Conservation (phyloP, 2,888 invertebrate genomes). For the Mayetiola destructor region DNA sequence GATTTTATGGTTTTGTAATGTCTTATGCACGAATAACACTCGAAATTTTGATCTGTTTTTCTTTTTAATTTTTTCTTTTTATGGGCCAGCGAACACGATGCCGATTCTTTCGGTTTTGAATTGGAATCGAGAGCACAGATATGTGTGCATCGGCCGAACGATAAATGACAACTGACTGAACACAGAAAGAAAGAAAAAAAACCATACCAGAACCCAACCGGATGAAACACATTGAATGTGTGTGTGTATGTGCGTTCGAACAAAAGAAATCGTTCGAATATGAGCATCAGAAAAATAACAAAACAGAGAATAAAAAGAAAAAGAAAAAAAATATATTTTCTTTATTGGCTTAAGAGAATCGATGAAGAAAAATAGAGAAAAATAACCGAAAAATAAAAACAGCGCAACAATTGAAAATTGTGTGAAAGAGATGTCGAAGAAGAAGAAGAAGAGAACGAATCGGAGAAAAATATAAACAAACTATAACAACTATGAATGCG, state of each 20-base stretch:
- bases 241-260: too few species aligned
- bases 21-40: constrained; percentile 3
- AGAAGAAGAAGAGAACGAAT: too few species aligned
- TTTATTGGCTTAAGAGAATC: not conserved
- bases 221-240: constrained; percentile 12
- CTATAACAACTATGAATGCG: constrained; percentile 8
- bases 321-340: too few species aligned
- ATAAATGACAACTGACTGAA: not conserved
- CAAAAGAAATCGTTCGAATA: not conserved
- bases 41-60: not conserved
- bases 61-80: too few species aligned
- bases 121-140: too few species aligned
- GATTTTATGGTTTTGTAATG: constrained; percentile 9
- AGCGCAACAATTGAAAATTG: constrained; percentile 4
- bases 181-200: not conserved
- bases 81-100: too few species aligned
- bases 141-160: not conserved
- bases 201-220: constrained; percentile 4
- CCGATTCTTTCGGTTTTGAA: too few species aligned
- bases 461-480: constrained; percentile 6
- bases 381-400: too few species aligned
- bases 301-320: too few species aligned
- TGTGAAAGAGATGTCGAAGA: too few species aligned
- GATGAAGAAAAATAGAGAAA: not conserved
- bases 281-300: not conserved